Conservation (phyloP, 2,888 invertebrate genomes). For the Mylabris sibirica region DNA sequence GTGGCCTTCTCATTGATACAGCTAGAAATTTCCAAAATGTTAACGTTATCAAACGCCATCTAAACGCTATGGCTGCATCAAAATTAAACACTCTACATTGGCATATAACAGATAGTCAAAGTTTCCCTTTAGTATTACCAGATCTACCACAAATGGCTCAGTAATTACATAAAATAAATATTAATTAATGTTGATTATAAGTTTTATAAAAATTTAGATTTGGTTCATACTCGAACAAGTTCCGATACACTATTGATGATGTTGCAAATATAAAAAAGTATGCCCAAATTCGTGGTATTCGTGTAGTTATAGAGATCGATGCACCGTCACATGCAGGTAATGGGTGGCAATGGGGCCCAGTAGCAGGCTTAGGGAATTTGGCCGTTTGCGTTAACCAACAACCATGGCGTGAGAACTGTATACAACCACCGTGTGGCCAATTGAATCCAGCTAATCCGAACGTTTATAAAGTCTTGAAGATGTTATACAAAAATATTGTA, state of each 20-base stretch:
- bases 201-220: slow-evolving; percentile 62
- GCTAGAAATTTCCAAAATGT: slow-evolving; percentile 87
- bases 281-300: slow-evolving; percentile 80
- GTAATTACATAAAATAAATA: slow-evolving; percentile 60
- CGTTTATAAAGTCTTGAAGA: slow-evolving; percentile 71
- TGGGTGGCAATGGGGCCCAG: slow-evolving; percentile 84
- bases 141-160: slow-evolving; percentile 77
- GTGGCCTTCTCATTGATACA: slow-evolving; percentile 89
- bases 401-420: slow-evolving; percentile 77
- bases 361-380: slow-evolving; percentile 68
- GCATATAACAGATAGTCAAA: slow-evolving; percentile 91
- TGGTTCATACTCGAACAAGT: slow-evolving; percentile 75
- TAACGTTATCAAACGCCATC: slow-evolving; percentile 70
- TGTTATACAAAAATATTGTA: slow-evolving; percentile 74
- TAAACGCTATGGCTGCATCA: slow-evolving; percentile 86
- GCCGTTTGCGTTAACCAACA: slow-evolving; percentile 72
- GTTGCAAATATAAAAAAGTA: slow-evolving; percentile 75
- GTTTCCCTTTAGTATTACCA: slow-evolving; percentile 85
- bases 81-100: slow-evolving; percentile 95
- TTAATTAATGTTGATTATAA: not conserved
- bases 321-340: slow-evolving; percentile 86
- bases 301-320: slow-evolving; percentile 88
- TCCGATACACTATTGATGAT: slow-evolving; percentile 74
- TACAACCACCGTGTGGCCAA: slow-evolving; percentile 87
- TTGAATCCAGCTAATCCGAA: slow-evolving; percentile 79